Conservation (phyloP, 2,113 vertebrate species). For the Thermophis baileyi region DNA sequence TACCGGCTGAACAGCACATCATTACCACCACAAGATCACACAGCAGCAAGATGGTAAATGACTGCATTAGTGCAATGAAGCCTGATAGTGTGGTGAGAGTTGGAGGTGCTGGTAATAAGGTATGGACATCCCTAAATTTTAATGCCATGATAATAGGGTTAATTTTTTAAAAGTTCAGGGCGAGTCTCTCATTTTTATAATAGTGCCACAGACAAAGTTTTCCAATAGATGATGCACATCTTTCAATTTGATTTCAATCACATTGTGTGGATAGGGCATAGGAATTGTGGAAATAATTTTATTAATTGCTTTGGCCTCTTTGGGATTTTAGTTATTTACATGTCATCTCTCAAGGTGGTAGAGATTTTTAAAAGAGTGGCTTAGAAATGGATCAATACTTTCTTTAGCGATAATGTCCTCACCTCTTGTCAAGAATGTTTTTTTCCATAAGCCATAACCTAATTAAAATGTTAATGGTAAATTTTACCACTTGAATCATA, state of each 20-base stretch:
- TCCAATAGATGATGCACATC: background rate
- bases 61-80: conserved; percentile 87
- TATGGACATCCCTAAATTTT: conserved; percentile 46
- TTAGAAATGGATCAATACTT: background rate
- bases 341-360: background rate
- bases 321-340: background rate
- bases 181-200: no score
- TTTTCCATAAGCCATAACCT: background rate
- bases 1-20: conserved; percentile 80
- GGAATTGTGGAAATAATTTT: background rate
- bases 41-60: conserved; percentile 86
- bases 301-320: background rate
- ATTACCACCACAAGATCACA: conserved; percentile 92
- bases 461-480: background rate
- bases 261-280: background rate
- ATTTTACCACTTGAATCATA: background rate
- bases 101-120: conserved; percentile 97
- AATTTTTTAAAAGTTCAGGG: background rate
- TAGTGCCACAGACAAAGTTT: background rate
- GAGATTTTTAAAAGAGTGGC: background rate
- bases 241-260: background rate
- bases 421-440: background rate
- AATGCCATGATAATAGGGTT: background rate
- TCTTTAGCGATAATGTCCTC: background rate
- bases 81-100: conserved; percentile 86